Percentiles rank a stretch among this genome's conserved stretches.
These are phyloP conservation scores for Geophilus truncorum DNA, from an alignment of 2,888 invertebrate genomes.

Conservation along the genomic window DNA sequence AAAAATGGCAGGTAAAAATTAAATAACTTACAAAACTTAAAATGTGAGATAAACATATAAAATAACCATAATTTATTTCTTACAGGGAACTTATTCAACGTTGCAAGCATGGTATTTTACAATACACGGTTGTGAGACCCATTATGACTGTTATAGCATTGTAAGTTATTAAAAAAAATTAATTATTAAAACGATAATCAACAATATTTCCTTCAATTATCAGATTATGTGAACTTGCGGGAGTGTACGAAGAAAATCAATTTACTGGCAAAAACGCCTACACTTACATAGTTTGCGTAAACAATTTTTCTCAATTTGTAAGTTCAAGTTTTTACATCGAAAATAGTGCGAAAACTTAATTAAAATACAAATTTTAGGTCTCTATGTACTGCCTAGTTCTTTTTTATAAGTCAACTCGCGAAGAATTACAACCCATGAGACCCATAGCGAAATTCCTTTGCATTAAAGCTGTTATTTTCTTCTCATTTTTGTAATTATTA, in stretches of 20 bases:
- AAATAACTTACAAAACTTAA: neutral
- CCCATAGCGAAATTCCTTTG: constrained; percentile 93
- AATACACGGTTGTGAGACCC: constrained; percentile 88
- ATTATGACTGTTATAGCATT: constrained; percentile 83
- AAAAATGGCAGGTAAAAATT: constrained; percentile 71
- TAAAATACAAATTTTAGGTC: constrained; percentile 43
- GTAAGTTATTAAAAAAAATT: constrained; percentile 55
- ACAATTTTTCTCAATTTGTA: constrained; percentile 89
- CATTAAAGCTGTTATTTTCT: constrained; percentile 95
- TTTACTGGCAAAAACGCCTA: constrained; percentile 80
- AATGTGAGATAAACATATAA: too few relatives aligned
- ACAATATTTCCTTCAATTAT: neutral
- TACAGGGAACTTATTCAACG: constrained; percentile 67
- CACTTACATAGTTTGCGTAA: constrained; percentile 78
- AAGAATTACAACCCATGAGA: constrained; percentile 83
- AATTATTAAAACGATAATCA: too few relatives aligned
- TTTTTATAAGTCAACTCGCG: constrained; percentile 83
- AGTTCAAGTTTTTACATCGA: too few relatives aligned
- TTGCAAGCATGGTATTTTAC: constrained; percentile 93
- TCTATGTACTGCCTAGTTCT: constrained; percentile 95
- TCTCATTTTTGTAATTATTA: constrained; percentile 84
- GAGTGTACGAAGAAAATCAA: constrained; percentile 86
- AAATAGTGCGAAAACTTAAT: too few relatives aligned
- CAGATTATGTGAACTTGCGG: constrained; percentile 76
- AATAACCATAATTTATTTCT: too few relatives aligned